These are phyloP conservation scores for Ophion obscuratus DNA, from an alignment of 2,888 invertebrate species.

Conservation along the genomic window DNA sequence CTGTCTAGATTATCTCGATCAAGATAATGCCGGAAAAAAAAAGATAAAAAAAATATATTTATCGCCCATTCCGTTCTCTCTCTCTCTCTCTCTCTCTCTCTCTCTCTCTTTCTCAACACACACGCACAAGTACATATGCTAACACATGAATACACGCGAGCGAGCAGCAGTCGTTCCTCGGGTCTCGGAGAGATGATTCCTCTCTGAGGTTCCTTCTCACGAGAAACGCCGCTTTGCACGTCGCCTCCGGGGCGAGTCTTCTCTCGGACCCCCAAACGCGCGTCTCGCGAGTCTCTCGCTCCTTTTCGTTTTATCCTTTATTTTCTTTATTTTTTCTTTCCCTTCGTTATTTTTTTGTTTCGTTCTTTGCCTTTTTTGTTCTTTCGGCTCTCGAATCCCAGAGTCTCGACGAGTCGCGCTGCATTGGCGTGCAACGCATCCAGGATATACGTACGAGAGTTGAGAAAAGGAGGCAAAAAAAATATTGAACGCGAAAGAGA, in stretches of 20 bases:
- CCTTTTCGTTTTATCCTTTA: slow-evolving; percentile 45
- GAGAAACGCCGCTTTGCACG: slow-evolving; percentile 40
- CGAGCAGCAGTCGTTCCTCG: not conserved
- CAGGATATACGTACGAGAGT: slow-evolving; percentile 46
- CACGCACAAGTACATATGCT: no score
- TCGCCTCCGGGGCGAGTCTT: slow-evolving; percentile 24
- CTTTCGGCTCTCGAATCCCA: slow-evolving; percentile 68
- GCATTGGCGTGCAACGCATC: slow-evolving; percentile 68
- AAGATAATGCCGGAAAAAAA: not conserved
- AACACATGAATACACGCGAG: no score
- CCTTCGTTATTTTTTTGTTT: slow-evolving; percentile 49
- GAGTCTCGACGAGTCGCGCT: slow-evolving; percentile 67
- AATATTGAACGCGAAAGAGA: slow-evolving; percentile 53
- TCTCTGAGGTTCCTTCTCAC: slow-evolving; percentile 55
- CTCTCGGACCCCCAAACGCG: slow-evolving; percentile 56
- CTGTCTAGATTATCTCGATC: not conserved
- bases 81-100: not conserved
- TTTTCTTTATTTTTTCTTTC: slow-evolving; percentile 52
- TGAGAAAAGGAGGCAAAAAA: slow-evolving; percentile 34
- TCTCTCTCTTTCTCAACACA: not conserved
- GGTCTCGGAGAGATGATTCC: slow-evolving; percentile 41
- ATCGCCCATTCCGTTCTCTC: not conserved
- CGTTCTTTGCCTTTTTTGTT: not conserved
- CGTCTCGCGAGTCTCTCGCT: slow-evolving; percentile 29
- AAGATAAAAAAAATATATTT: not conserved